Conservation (phyloP, 1,140 invertebrate species). For the Drosophila repleta region DNA sequence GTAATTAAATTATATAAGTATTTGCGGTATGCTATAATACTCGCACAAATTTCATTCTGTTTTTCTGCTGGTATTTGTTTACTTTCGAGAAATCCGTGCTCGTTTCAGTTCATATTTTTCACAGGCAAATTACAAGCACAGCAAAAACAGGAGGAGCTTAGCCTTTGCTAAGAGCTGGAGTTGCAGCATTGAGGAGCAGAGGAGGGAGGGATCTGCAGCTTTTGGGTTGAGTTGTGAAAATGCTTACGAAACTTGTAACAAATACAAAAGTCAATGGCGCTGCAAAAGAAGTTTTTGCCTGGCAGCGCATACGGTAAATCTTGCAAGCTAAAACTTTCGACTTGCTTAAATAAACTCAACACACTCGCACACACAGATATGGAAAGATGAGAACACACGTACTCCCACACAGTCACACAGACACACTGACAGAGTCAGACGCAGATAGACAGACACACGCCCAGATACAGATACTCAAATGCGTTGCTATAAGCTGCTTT, state of each 20-base stretch:
- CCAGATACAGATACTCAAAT: constrained; percentile 46
- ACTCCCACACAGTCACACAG: constrained; percentile 23
- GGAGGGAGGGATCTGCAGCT: not conserved
- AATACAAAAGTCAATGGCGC: constrained; percentile 82
- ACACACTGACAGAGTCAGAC: constrained; percentile 5
- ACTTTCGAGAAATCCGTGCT: constrained; percentile 61
- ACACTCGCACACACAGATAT: constrained; percentile 25
- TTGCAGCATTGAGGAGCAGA: constrained; percentile 11
- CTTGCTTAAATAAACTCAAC: constrained; percentile 78
- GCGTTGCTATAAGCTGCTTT: constrained; percentile 70
- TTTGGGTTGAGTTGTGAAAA: constrained; percentile 48
- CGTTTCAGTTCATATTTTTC: constrained; percentile 72
- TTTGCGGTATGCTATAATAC: constrained; percentile 2
- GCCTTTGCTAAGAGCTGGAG: constrained; percentile 18
- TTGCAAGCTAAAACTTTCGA: constrained; percentile 76
- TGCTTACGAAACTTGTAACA: constrained; percentile 69
- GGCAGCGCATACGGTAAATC: constrained; percentile 78
- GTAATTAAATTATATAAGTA: constrained; percentile 19
- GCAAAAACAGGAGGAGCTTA: constrained; percentile 59
- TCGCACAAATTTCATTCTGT: constrained; percentile 6
- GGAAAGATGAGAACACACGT: constrained; percentile 8
- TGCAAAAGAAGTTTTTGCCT: constrained; percentile 80
- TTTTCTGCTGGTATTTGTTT: constrained; percentile 53
- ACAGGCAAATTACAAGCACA: constrained; percentile 73
- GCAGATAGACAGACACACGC: constrained; percentile 29